These are phyloP conservation scores for Theodoxus fluviatilis DNA, from an alignment of 2,888 invertebrate species.

Conservation along the genomic window DNA sequence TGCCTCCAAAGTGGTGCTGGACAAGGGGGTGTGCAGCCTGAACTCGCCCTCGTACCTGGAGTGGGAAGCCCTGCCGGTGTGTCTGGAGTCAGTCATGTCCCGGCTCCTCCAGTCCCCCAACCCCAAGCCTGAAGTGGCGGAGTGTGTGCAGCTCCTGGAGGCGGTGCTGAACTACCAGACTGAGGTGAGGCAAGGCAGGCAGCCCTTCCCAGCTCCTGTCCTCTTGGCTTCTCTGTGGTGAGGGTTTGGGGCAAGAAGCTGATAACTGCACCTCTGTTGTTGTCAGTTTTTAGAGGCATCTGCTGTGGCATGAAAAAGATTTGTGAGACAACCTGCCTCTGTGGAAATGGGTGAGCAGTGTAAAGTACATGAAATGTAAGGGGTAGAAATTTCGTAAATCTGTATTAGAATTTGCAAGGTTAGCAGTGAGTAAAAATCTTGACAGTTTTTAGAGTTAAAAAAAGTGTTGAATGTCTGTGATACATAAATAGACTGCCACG, in stretches of 20 bases:
- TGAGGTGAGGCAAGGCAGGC: constrained; percentile 57
- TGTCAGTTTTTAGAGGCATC: too few species aligned
- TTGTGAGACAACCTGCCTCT: too few species aligned
- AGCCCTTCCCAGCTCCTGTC: not conserved
- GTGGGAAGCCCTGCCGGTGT: constrained; percentile 65
- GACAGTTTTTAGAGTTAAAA: too few species aligned
- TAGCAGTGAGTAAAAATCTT: too few species aligned
- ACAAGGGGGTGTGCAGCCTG: constrained; percentile 67
- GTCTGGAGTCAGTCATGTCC: constrained; percentile 82
- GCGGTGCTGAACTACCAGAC: constrained; percentile 80
- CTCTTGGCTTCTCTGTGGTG: not conserved
- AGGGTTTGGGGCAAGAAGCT: not conserved
- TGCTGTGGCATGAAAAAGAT: too few species aligned
- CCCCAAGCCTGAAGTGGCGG: constrained; percentile 73
- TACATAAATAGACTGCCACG: too few species aligned
- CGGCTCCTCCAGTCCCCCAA: constrained; percentile 74
- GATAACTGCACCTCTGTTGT: not conserved
- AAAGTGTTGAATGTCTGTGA: too few species aligned
- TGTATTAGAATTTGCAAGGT: too few species aligned
- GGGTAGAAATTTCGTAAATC: too few species aligned
- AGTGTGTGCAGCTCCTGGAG: constrained; percentile 80
- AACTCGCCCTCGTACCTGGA: constrained; percentile 72
- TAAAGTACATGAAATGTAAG: too few species aligned
- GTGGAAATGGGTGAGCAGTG: too few species aligned
- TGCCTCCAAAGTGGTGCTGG: too few species aligned